Percentiles rank a stretch among this genome's conserved stretches.
These are phyloP conservation scores for Hoplostethus mediterraneus DNA, from an alignment of 2,797 vertebrate species.

Conservation along the genomic window DNA sequence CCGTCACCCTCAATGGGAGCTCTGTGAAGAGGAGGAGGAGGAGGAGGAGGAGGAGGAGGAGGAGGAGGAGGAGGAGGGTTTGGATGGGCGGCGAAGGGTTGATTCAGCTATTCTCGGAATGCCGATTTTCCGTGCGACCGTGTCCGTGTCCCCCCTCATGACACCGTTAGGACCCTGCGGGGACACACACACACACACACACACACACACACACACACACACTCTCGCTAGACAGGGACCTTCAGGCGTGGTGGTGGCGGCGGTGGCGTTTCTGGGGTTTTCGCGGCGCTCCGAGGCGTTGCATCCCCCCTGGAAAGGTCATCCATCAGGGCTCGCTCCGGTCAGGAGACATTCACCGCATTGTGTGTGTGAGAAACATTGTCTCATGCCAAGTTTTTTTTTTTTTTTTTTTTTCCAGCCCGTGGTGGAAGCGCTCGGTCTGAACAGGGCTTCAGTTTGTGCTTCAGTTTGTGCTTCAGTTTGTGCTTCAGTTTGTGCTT, in stretches of 20 bases:
- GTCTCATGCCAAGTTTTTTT: conserved; percentile 65
- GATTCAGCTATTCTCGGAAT: conserved; percentile 71
- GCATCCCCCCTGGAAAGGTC: conserved; percentile 66
- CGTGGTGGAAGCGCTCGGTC: conserved; percentile 48
- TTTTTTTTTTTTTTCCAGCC: conserved; percentile 39
- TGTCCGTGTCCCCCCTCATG: conserved; percentile 63
- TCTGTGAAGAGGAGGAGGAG: conserved; percentile 57
- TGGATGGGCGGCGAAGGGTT: conserved; percentile 30
- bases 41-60: conserved; percentile 31
- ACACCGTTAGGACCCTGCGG: conserved; percentile 38
- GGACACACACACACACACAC: conserved; percentile 53
- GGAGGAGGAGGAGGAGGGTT: conserved; percentile 34
- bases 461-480: no score
- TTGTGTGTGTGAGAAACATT: conserved; percentile 75
- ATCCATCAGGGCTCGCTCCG: conserved; percentile 51
- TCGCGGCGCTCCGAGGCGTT: conserved; percentile 38
- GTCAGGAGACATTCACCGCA: conserved; percentile 71
- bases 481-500: no score
- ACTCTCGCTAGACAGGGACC: conserved; percentile 15
- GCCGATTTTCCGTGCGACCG: conserved; percentile 48
- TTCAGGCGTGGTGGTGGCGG: conserved; percentile 33
- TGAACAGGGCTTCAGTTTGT: conserved; percentile 75
- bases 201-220: conserved; percentile 24
- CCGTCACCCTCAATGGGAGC: conserved; percentile 63
- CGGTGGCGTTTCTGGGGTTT: no score